Evolutionary conservation across 37 sponge, comb jelly and placozoan species (phyloP).

Genomic region (Bolinopsis microptera): DNA sequence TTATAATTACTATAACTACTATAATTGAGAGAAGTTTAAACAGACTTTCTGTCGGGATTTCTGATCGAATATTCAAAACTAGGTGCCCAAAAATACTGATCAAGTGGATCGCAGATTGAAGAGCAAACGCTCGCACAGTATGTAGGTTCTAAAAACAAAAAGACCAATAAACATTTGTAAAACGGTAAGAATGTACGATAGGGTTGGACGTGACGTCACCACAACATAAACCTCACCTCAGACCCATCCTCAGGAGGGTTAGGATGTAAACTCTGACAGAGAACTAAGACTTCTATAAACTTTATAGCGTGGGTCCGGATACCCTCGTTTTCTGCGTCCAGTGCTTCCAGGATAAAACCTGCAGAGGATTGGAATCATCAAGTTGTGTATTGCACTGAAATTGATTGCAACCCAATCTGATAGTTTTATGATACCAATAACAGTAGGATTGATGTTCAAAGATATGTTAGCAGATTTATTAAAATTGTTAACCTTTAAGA

Average conservation of each 20-base stretch:
- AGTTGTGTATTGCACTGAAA: neutral
- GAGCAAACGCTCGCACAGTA: too few relatives aligned
- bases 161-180: too few relatives aligned
- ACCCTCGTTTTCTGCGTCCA: conserved; percentile 51
- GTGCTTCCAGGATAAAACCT: conserved; percentile 15
- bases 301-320: conserved; percentile 64
- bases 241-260: conserved; percentile 33
- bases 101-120: too few relatives aligned
- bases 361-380: neutral
- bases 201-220: neutral
- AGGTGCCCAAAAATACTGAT: too few relatives aligned
- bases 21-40: neutral
- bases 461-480: too few relatives aligned
- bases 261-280: conserved; percentile 61
- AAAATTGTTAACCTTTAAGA: conserved; percentile 54
- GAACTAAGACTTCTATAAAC: conserved; percentile 48
- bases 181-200: too few relatives aligned
- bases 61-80: too few relatives aligned
- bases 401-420: too few relatives aligned
- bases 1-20: neutral
- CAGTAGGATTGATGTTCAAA: too few relatives aligned
- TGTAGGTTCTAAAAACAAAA: too few relatives aligned
- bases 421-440: too few relatives aligned
- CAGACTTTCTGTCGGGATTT: neutral
- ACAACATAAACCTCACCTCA: conserved; percentile 1